Percentiles rank a stretch among this genome's conserved stretches.
Conservation (phyloP, 2,797 vertebrate species). For the Meriones psammophilus region DNA sequence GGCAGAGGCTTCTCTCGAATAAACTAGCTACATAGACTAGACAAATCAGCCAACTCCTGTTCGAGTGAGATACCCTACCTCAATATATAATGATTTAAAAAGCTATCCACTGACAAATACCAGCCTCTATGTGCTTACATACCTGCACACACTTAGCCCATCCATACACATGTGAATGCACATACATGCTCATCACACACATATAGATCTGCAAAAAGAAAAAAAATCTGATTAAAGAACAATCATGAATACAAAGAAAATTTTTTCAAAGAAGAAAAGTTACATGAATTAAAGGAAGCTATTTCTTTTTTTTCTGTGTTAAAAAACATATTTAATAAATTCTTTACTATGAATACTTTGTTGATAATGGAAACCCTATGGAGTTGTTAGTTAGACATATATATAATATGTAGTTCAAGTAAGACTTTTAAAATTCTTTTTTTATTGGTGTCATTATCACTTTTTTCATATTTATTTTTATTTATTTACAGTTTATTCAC, state of each 20-base stretch:
- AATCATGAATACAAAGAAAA: conserved; percentile 11
- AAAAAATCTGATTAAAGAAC: background rate
- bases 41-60: background rate
- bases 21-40: background rate
- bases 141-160: background rate
- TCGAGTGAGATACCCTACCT: background rate
- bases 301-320: background rate
- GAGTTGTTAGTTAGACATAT: no score
- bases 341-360: no score
- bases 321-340: no score
- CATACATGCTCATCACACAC: background rate
- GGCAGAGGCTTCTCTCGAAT: background rate
- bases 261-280: background rate
- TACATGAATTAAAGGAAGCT: background rate
- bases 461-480: no score
- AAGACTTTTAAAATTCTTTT: no score
- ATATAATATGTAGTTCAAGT: no score
- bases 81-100: background rate
- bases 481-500: no score
- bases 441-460: no score
- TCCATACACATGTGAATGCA: background rate
- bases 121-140: background rate
- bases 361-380: no score
- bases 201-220: no score
- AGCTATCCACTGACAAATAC: background rate